Evolutionary conservation across 2,888 invertebrate genomes (phyloP).

Genomic region (Hemistola chrysoprasaria): DNA sequence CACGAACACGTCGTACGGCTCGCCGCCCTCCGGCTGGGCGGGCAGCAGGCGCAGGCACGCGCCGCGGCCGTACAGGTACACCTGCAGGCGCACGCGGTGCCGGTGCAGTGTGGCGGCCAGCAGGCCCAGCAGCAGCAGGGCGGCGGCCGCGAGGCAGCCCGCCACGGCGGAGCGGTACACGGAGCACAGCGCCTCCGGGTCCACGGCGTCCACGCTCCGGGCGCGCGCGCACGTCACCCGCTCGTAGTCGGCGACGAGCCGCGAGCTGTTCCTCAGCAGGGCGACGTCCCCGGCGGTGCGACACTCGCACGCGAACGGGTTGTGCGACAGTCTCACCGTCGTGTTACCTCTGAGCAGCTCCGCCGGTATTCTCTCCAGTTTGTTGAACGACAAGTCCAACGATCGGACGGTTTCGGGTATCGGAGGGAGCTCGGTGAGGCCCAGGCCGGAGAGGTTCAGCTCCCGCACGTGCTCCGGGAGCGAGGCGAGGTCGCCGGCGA

Average conservation of each 20-base stretch:
- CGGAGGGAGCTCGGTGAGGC: too few species aligned
- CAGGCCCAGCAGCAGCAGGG: background rate
- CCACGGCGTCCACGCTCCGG: conserved; percentile 8
- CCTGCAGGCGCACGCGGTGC: conserved; percentile 31
- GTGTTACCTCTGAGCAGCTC: too few species aligned
- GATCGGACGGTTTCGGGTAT: too few species aligned
- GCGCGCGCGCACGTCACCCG: conserved; percentile 28
- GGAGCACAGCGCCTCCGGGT: conserved; percentile 33
- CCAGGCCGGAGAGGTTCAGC: too few species aligned
- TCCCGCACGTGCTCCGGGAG: too few species aligned
- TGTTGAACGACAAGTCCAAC: too few species aligned
- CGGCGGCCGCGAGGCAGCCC: conserved; percentile 19
- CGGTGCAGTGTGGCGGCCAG: conserved; percentile 18
- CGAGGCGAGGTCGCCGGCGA: too few species aligned
- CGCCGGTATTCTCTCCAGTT: too few species aligned
- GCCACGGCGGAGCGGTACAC: conserved; percentile 24
- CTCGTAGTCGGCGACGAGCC: conserved; percentile 23
- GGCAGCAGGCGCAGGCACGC: conserved; percentile 23
- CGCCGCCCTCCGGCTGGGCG: conserved; percentile 33
- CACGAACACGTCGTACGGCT: conserved; percentile 89
- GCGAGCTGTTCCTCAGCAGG: too few species aligned
- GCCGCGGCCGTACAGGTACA: conserved; percentile 27
- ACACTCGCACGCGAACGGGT: too few species aligned
- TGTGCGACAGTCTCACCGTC: too few species aligned
- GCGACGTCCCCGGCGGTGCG: too few species aligned